phyloP scores from a whole-genome alignment of 2,113 vertebrate genomes.

The Vulpes ferrilata region DNA sequence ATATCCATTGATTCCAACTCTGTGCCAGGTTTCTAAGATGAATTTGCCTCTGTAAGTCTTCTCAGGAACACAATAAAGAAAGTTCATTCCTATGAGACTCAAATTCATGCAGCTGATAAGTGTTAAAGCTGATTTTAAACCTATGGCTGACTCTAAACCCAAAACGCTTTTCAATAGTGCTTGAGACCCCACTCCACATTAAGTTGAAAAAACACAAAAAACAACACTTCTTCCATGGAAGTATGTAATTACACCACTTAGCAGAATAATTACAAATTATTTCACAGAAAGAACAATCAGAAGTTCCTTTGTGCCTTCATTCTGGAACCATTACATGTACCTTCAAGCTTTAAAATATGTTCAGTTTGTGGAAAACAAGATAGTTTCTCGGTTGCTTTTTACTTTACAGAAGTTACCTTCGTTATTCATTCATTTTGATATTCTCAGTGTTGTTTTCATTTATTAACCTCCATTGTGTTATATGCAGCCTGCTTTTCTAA shows the following conservation, averaged over 20 bases:
- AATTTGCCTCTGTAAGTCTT: neutral
- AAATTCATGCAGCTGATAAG: neutral
- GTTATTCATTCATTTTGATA: neutral
- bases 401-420: neutral
- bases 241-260: slow-evolving; percentile 4
- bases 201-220: neutral
- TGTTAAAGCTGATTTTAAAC: neutral
- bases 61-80: neutral
- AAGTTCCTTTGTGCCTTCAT: neutral
- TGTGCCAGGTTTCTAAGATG: neutral
- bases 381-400: neutral
- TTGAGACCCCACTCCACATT: neutral
- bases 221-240: neutral
- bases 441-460: neutral
- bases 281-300: neutral
- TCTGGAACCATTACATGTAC: neutral
- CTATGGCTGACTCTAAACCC: neutral
- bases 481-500: neutral
- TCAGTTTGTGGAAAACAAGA: neutral
- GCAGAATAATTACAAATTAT: slow-evolving; percentile 54
- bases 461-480: neutral
- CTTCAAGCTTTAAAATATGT: slow-evolving; percentile 20
- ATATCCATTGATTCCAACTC: neutral
- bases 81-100: neutral
- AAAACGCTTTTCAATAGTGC: neutral